These are phyloP conservation scores for Nesidiocoris tenuis DNA, from an alignment of 2,888 invertebrate species.

Conservation along the genomic window DNA sequence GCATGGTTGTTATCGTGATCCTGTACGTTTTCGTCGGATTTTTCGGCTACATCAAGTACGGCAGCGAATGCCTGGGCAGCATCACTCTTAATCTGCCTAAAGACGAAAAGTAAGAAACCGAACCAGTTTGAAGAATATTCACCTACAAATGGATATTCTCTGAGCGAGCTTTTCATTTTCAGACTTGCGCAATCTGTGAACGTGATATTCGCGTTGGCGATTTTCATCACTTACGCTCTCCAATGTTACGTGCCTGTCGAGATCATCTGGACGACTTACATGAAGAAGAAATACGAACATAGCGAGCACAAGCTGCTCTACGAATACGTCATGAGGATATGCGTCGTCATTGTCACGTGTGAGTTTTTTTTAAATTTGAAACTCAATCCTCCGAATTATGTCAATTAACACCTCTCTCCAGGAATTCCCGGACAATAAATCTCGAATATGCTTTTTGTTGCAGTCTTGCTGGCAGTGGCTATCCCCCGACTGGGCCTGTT, in stretches of 20 bases:
- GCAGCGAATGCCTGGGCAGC: conserved; percentile 66
- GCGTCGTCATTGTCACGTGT: conserved; percentile 64
- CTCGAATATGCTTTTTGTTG: conserved; percentile 51
- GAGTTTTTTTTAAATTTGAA: conserved; percentile 55
- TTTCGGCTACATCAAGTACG: conserved; percentile 82
- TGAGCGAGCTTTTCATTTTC: too few species aligned
- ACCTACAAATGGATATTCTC: neutral
- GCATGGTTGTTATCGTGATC: conserved; percentile 73
- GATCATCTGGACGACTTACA: conserved; percentile 67
- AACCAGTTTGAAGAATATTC: neutral
- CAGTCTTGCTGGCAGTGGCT: conserved; percentile 71
- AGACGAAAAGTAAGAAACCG: conserved; percentile 58
- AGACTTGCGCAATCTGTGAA: conserved; percentile 67
- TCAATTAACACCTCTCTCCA: neutral
- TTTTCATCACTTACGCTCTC: conserved; percentile 80
- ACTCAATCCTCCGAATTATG: neutral
- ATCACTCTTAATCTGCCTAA: conserved; percentile 79
- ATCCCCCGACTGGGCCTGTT: conserved; percentile 71
- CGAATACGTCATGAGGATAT: conserved; percentile 60
- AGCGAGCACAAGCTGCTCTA: conserved; percentile 55
- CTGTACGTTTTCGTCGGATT: conserved; percentile 79
- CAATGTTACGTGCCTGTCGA: conserved; percentile 87
- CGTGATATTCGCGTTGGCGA: conserved; percentile 65
- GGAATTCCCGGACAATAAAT: too few species aligned
- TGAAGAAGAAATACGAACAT: conserved; percentile 55